Conservation (phyloP, 2,797 vertebrate genomes). For the Acrocephalus scirpaceus region DNA sequence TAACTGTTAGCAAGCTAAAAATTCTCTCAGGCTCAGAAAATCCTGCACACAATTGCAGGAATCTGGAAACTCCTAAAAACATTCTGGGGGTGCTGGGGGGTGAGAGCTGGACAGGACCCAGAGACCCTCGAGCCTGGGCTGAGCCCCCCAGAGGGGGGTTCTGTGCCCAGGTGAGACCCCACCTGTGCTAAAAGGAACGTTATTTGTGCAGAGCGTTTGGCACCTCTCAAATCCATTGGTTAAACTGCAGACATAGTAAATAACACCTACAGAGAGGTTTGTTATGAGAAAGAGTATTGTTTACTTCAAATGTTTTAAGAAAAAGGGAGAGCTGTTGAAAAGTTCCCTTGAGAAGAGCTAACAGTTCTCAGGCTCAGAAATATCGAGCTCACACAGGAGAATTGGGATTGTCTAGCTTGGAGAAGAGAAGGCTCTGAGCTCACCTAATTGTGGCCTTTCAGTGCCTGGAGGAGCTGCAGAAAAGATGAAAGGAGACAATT, state of each 20-base stretch:
- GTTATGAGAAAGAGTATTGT: no score
- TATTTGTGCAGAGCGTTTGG: no score
- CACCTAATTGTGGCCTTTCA: neutral
- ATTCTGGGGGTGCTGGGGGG: neutral
- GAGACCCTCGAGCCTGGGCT: neutral
- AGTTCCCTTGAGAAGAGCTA: no score
- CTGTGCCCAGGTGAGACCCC: neutral
- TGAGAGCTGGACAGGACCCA: neutral
- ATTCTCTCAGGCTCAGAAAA: no score
- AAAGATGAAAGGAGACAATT: neutral
- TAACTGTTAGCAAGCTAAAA: no score
- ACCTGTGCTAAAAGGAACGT: neutral
- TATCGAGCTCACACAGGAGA: neutral
- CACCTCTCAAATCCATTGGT: no score
- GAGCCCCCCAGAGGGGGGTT: neutral
- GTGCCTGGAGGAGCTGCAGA: neutral
- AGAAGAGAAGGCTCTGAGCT: neutral
- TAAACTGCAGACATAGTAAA: no score
- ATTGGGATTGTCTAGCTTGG: neutral
- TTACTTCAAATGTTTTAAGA: no score
- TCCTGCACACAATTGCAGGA: neutral
- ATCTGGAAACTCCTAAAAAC: neutral
- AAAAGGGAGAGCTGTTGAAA: no score
- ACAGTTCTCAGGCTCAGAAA: no score
- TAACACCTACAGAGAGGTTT: no score